phyloP scores from a whole-genome alignment of 2,113 vertebrate genomes.

The Lophura nycthemera region DNA sequence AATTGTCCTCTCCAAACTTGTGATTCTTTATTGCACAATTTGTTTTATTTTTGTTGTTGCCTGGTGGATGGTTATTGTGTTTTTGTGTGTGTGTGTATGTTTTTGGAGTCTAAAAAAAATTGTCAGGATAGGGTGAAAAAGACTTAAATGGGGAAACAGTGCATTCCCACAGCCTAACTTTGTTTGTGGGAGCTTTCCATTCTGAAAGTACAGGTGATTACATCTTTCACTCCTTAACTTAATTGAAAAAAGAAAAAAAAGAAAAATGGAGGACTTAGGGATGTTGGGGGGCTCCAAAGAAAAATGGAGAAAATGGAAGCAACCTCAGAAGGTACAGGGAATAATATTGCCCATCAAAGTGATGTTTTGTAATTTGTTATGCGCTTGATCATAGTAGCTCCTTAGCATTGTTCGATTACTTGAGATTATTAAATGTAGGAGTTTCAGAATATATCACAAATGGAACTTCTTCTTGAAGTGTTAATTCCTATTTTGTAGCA shows the following conservation, averaged over 20 bases:
- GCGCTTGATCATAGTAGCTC: neutral
- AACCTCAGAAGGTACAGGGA: neutral
- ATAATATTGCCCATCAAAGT: neutral
- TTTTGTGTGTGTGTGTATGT: neutral
- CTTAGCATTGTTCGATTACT: neutral
- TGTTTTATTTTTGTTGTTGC: neutral
- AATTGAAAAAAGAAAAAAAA: neutral
- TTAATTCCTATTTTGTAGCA: neutral
- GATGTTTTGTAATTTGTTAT: neutral
- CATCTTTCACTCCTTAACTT: neutral
- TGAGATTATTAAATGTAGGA: neutral
- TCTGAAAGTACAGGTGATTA: neutral
- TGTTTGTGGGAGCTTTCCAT: slow-evolving; percentile 20
- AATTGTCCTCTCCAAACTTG: slow-evolving; percentile 10
- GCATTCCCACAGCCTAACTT: neutral
- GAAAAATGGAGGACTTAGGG: neutral
- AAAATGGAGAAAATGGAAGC: neutral
- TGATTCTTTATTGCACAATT: slow-evolving; percentile 35
- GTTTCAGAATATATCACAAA: neutral
- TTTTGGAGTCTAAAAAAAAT: neutral
- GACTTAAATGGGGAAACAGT: neutral
- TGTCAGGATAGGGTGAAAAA: neutral
- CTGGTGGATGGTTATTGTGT: neutral
- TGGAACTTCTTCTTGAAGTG: neutral
- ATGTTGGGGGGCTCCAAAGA: neutral